Conservation (phyloP, 2,797 vertebrate species). For the Sus cebifrons region DNA sequence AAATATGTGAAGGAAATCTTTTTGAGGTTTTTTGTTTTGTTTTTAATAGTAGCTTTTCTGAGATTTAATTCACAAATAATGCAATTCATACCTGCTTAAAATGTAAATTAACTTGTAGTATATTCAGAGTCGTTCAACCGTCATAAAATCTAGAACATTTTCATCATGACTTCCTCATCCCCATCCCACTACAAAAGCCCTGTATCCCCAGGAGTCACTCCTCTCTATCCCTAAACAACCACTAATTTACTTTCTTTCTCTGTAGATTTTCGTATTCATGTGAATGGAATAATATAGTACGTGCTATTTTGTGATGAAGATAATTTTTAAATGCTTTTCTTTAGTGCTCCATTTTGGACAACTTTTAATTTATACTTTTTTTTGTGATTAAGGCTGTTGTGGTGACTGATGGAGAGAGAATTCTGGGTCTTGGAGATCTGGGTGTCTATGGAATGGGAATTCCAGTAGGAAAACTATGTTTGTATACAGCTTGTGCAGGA, state of each 20-base stretch:
- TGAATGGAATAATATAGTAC: constrained; percentile 10
- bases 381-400: constrained; percentile 94
- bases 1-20: constrained; percentile 49
- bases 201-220: neutral
- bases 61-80: neutral
- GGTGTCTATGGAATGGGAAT: constrained; percentile 99
- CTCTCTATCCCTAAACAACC: neutral
- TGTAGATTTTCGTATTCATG: constrained; percentile 11
- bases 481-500: constrained; percentile 98
- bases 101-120: neutral
- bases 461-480: constrained; percentile 97
- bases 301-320: constrained; percentile 23
- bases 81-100: neutral
- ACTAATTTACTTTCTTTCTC: constrained; percentile 16
- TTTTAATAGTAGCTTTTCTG: neutral
- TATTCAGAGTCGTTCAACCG: neutral
- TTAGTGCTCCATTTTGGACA: constrained; percentile 21
- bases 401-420: constrained; percentile 98
- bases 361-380: constrained; percentile 38
- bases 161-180: neutral
- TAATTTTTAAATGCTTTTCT: constrained; percentile 57
- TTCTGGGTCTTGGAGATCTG: constrained; percentile 97
- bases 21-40: neutral
- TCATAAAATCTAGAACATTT: neutral
- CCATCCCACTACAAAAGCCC: neutral